These are phyloP conservation scores for Drosophila trapezifrons DNA, from an alignment of 1,140 invertebrate genomes.

Conservation along the genomic window DNA sequence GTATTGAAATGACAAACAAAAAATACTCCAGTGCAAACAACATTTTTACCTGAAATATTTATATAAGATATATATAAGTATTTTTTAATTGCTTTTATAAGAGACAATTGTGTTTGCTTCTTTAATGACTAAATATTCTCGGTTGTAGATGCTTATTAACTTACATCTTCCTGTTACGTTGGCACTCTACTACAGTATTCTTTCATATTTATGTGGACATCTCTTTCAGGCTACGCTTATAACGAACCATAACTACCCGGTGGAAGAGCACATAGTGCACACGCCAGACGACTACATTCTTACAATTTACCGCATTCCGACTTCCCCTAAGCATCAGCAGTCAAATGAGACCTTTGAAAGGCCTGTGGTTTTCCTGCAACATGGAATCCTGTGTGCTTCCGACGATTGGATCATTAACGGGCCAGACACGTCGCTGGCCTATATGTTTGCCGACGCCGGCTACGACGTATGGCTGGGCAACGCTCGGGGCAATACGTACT, in stretches of 20 bases:
- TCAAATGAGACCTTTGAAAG: slow-evolving; percentile 29
- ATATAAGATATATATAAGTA: too few species aligned
- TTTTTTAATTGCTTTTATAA: too few species aligned
- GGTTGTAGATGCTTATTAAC: too few species aligned
- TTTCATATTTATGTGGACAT: not conserved
- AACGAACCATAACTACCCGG: slow-evolving; percentile 86
- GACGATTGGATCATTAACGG: slow-evolving; percentile 90
- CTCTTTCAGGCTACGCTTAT: slow-evolving; percentile 81
- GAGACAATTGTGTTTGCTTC: too few species aligned
- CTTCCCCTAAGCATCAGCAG: slow-evolving; percentile 62
- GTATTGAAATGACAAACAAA: too few species aligned
- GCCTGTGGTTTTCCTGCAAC: slow-evolving; percentile 88
- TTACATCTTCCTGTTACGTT: too few species aligned
- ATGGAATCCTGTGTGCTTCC: slow-evolving; percentile 91
- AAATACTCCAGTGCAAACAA: too few species aligned
- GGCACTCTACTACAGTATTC: too few species aligned
- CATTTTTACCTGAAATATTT: too few species aligned
- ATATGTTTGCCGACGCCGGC: slow-evolving; percentile 88
- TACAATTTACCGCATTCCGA: slow-evolving; percentile 85
- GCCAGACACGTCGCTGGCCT: slow-evolving; percentile 86
- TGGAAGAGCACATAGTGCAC: slow-evolving; percentile 85
- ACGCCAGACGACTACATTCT: slow-evolving; percentile 86
- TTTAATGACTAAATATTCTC: too few species aligned
- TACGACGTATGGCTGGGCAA: slow-evolving; percentile 89
- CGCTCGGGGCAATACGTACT: slow-evolving; percentile 88